Evolutionary conservation across 92 coral and sea anemone species (phyloP).

Genomic region (Palythoa caribaeorum): DNA sequence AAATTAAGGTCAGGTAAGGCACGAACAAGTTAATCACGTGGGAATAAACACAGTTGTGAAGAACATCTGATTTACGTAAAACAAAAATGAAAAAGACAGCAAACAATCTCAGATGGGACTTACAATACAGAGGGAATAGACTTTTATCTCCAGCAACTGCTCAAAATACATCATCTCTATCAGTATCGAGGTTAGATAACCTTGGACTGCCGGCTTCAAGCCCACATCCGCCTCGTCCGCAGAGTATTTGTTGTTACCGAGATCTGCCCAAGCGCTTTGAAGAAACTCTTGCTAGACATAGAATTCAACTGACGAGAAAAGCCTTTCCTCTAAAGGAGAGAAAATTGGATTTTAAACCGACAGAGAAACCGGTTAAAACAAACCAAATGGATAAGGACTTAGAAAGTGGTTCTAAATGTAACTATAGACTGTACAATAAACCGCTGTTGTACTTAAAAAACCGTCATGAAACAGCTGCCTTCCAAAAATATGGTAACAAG

Average conservation of each 20-base stretch:
- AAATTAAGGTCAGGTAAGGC: too few species aligned
- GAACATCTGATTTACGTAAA: neutral
- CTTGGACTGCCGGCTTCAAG: constrained; percentile 6
- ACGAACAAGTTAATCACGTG: too few species aligned
- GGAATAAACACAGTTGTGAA: too few species aligned
- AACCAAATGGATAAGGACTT: neutral
- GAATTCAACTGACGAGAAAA: constrained; percentile 76
- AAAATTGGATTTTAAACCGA: neutral
- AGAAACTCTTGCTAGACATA: constrained; percentile 64
- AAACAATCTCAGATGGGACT: neutral
- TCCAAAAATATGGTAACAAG: constrained; percentile 6
- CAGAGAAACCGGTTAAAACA: neutral
- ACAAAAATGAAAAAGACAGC: neutral
- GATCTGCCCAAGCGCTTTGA: constrained; percentile 70
- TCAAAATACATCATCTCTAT: neutral
- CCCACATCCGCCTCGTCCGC: constrained; percentile 2
- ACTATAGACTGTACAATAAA: neutral
- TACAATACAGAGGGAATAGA: neutral
- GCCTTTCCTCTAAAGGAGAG: constrained; percentile 46
- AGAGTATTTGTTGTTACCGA: constrained; percentile 37
- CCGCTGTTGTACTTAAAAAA: constrained; percentile 1
- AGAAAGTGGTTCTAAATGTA: neutral
- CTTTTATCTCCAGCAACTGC: neutral
- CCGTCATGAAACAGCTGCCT: constrained; percentile 5
- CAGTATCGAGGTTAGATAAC: constrained; percentile 11